Evolutionary conservation across 2,888 invertebrate species (phyloP).

Genomic region (Nesidiocoris tenuis): DNA sequence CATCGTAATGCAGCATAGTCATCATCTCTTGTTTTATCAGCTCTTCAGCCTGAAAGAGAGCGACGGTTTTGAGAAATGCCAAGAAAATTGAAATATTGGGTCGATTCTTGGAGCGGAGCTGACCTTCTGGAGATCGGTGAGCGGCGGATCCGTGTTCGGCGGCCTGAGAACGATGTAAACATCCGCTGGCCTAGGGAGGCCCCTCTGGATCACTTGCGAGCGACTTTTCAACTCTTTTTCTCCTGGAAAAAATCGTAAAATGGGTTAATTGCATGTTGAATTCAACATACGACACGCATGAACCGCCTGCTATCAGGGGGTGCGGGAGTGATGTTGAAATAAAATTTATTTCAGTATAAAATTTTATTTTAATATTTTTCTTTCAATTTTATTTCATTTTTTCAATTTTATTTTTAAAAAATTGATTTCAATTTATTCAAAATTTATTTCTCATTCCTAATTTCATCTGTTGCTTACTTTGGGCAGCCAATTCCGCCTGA

Average conservation of each 20-base stretch:
- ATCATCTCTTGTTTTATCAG: slow-evolving; percentile 95
- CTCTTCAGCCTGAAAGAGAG: slow-evolving; percentile 77
- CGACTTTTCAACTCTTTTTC: slow-evolving; percentile 71
- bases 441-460: neutral
- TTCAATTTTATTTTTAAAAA: too few relatives aligned
- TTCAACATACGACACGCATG: neutral
- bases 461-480: slow-evolving; percentile 38
- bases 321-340: too few relatives aligned
- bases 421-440: neutral
- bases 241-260: slow-evolving; percentile 57
- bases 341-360: too few relatives aligned
- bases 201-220: slow-evolving; percentile 83
- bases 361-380: too few relatives aligned
- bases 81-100: too few relatives aligned
- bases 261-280: neutral
- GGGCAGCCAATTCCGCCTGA: slow-evolving; percentile 66
- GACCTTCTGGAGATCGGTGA: slow-evolving; percentile 80
- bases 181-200: slow-evolving; percentile 79
- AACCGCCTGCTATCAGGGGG: too few relatives aligned
- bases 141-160: slow-evolving; percentile 69
- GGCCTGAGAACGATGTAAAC: slow-evolving; percentile 82
- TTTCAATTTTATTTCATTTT: too few relatives aligned
- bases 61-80: neutral
- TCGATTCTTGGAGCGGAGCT: neutral
- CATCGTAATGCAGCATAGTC: slow-evolving; percentile 89